Evolutionary conservation across 2,888 invertebrate species (phyloP), one percentile per base, ranked within the genome.

Genomic region (Apotomis turbidana): DNA sequence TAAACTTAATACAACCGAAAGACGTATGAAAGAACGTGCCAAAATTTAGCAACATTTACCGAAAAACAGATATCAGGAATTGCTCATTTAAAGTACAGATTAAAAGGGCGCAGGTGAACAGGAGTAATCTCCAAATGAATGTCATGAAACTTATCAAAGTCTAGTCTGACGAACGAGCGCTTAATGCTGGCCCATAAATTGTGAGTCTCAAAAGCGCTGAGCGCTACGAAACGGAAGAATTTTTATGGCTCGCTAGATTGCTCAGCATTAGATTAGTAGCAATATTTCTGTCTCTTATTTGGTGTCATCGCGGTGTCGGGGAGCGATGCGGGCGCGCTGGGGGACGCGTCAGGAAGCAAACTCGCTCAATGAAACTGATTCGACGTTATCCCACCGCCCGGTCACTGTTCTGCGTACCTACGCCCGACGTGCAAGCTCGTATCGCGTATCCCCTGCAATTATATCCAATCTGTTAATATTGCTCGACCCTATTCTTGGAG

Each of bases 401-500:
- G 91, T 91, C 92, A 91, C 91, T 91, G 92, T 90, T 90, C 92
- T 90, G 86, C 89, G 90, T 91, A 90, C 84, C 83, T 83, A 74
- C 76, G 74, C 70, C 69, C 69, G 62, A 67, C 52, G 63, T 70
- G 62, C 68, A 66, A 66, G 54, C 75, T 61, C 59, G 63, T 67
- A 63, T 67, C 70, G 59, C 73, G 63, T 71, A 72, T 70, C 72
- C 68, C 52, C 63, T 67, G 51, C 72, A 72, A 72, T 72, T 72
- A 72, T 72, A 68, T 54, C 57, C 72, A 72, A 68, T 72, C 72
- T 72, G 72, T 72, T 72, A 72, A 72, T 68, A 72, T 72, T 68
- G 46, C 68, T 36, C 52, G 68, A 68, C 72, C 68, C 72, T 72
- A 72, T 72, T 72, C 72, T 72, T 63, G 44, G 71, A 62, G 62